These are phyloP conservation scores for Eulithis prunata DNA, from an alignment of 2,888 invertebrate species.

Conservation along the genomic window DNA sequence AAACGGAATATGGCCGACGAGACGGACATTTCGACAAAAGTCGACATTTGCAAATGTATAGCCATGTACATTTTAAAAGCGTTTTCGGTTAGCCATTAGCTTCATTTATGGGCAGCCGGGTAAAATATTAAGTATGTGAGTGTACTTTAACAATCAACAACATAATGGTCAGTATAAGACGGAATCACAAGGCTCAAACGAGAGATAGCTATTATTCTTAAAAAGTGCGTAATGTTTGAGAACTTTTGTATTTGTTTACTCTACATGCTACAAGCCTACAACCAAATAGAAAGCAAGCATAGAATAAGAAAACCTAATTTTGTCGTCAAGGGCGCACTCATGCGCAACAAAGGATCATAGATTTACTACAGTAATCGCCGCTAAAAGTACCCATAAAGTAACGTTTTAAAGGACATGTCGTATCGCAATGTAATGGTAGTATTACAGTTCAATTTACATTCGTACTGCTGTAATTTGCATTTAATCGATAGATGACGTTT, in stretches of 20 bases:
- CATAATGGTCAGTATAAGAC: conserved; percentile 1
- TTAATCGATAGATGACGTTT: conserved; percentile 28
- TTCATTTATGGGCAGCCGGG: conserved; percentile 20
- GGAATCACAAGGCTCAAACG: conserved; percentile 4
- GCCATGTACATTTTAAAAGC: conserved; percentile 63
- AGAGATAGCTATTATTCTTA: background rate
- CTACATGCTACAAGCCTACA: too few species aligned
- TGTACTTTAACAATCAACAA: conserved; percentile 10
- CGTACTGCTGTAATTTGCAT: conserved; percentile 30
- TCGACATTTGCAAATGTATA: conserved; percentile 72
- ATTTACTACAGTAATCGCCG: background rate
- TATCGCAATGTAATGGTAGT: conserved; percentile 25
- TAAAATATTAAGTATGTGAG: conserved; percentile 9
- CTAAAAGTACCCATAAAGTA: conserved; percentile 21
- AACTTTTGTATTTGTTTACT: too few species aligned
- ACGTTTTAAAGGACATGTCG: conserved; percentile 26
- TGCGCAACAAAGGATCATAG: too few species aligned
- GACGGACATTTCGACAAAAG: conserved; percentile 79
- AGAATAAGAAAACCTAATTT: background rate
- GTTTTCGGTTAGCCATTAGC: conserved; percentile 55
- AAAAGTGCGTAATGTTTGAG: background rate
- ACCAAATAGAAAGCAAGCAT: too few species aligned
- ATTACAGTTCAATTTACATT: conserved; percentile 33
- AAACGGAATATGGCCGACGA: conserved; percentile 80
- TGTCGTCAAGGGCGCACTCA: background rate